Conservation (phyloP, 2,888 invertebrate genomes). For the Parnassius apollo region DNA sequence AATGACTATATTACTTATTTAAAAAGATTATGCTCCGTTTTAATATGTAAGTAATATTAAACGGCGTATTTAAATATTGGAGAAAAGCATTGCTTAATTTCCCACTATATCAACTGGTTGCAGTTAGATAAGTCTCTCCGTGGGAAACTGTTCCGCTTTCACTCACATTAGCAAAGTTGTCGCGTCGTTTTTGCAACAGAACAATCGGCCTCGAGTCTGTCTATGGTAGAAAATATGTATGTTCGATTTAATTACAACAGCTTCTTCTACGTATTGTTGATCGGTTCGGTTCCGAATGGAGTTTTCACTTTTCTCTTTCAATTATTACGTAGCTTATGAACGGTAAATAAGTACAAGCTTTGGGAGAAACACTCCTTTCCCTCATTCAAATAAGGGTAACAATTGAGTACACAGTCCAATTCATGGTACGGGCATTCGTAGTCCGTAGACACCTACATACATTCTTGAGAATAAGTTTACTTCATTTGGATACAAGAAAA, state of each 20-base stretch:
- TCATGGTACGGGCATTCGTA: too few species aligned
- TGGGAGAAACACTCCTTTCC: too few species aligned
- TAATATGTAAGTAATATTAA: too few species aligned
- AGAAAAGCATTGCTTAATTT: constrained; percentile 27
- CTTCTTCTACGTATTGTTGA: constrained; percentile 4
- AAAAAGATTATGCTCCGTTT: too few species aligned
- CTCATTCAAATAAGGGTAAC: too few species aligned
- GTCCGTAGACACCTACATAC: too few species aligned
- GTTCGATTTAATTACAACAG: constrained; percentile 4
- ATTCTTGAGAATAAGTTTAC: too few species aligned
- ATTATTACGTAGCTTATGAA: constrained; percentile 1
- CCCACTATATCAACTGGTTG: constrained; percentile 38
- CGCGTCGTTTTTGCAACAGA: constrained; percentile 45
- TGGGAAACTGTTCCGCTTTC: constrained; percentile 52
- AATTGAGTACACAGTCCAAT: too few species aligned
- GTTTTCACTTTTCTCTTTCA: constrained; percentile 11
- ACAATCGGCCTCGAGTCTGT: constrained; percentile 33
- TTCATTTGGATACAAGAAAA: too few species aligned
- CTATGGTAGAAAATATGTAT: neutral
- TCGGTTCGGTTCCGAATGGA: neutral
- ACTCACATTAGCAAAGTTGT: constrained; percentile 40
- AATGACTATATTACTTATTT: too few species aligned
- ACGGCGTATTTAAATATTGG: neutral
- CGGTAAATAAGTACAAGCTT: too few species aligned
- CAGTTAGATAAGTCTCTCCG: constrained; percentile 51